Base-by-base conservation (phyloP, 2,797 vertebrate species). In the Arctocebus calabarensis region DNA sequence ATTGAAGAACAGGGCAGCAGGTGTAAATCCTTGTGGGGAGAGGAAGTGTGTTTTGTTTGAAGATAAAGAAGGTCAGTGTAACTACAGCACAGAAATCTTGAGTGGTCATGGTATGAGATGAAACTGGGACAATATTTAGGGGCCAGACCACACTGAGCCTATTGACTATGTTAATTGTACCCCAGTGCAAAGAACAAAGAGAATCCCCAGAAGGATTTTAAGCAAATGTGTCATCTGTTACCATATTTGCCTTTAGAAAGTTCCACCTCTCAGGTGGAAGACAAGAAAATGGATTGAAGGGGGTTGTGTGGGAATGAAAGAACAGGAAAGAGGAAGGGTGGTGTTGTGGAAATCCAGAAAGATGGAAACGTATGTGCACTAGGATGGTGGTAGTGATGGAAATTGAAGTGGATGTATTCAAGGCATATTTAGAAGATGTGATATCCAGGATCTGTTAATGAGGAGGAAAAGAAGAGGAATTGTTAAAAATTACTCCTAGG, bases 161-260 rank as follows among this genome's bases (percentile, higher is more conserved):
- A 48, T 78, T 66, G 77, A 62, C 68, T 84, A 85, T 86, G 90
- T 97, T 75, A 90, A 79, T 83, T 74, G 11, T 57, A 32, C 7
- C 17, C 11, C 55, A 85, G 43, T 85, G 32, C 43, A 92, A 87
- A 66, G 34, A 57, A 1, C 16, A 79, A 83, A 88, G 57, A 40
- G 4, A 90, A 82, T 62, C 20, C 22, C 78, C 2, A 59, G 27
- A 96, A 85, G 37, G n/a, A 74, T 74, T 95, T 91, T 62, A 88
- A n/a, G 66, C 57, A 93, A 27, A 66, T 29, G 5, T 59, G 13
- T 83, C 57, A 74, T 81, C 0, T 4, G 34, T 73, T 8, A 45
- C 2, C 34, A 87, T 23, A 66, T 81, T 59, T 66, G 20, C 29
- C 61, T 45, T 37, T 32, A 57, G 66, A 14, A 62, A 34, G 48